Evolutionary conservation across 2,888 invertebrate species (phyloP), one percentile per base, ranked within the genome.

Genomic region (Xylota segnis): DNA sequence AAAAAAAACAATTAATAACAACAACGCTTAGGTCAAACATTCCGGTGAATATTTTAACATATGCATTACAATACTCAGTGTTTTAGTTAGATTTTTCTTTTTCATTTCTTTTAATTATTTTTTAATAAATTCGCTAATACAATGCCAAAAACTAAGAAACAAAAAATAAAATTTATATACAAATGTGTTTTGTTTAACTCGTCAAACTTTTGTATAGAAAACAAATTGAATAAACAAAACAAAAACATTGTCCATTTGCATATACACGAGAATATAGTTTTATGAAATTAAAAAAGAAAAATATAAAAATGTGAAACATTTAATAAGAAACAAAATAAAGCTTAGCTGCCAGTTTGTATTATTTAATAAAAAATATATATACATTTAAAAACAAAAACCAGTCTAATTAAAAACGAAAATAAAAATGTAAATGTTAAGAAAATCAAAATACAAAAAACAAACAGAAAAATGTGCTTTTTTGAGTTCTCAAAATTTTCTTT

Each of bases 321-420:
- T 52, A 40, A 68, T 58, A 37, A 40, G 43, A 68, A 34, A 58
- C 52, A 72, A 61, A 66, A 18, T 54, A 61, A 52, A 82, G 81
- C 81, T 86, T 82, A 86, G 86, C 82, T 86, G 86, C 81, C 86
- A 86, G 76, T 86, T 82, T 81, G 66, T 78, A 81, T 81, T 78
- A 75, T 65, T 56, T 71, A 77, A 56, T 40, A 98, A 97, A 97
- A 23, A 23, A 23, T 23, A 23, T 23, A 23, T 90, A 94, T 98
- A 96, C 10, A 37, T 9, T 9, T 90, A 98, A 97, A 93, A 90
- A 95, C 37, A 58, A 82, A 63, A 23, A 23, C 3, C 23, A 23
- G 52, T n/a, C 12, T 29, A 29, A 37, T 40, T 40, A 45, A 54
- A 37, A 23, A 43, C 12, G 72, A 68, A 87, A 89, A 71, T 78